Base-by-base conservation (phyloP, 2,113 vertebrate genomes). In the Tenrec ecaudatus region DNA sequence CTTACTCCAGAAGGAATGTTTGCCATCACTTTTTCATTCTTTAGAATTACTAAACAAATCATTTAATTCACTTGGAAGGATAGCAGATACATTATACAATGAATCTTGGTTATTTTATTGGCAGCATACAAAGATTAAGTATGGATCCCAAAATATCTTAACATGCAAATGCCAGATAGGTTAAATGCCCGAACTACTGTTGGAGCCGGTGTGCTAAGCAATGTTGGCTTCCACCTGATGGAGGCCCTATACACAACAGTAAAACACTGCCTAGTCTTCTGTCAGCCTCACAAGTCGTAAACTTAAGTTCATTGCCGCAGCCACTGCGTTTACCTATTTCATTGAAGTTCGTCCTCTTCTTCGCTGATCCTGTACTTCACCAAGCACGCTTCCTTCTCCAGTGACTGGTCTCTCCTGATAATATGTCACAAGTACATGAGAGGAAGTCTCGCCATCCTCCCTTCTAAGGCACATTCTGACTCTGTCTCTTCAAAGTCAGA, bases 111-210 rank as follows among this genome's bases (percentile, higher is more conserved):
- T 62, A 25, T 77, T 47, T 78, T 47, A 86, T 43, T 83, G 29
- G 12, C 22, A 86, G 23, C 38, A 76, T 91, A 75, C 1, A 86
- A 77, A 77, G 47, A 71, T 92, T 88, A 76, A 43, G 19, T 76
- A 88, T 75, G 6, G 88, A 91, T 87, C 87, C 19, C 17, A 78
- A 81, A 75, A 83, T 76, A 71, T 79, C 89, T 40, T 95, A 60
- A 9, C 75, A 23, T 82, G 7, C 4, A 66, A 81, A 3, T 43
- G 14, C 16, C 17, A n/a, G 5, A 29, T 33, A 89, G 27, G 36
- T 82, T 47, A 89, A 88, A 75, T 73, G 47, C 9, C 4, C n/a
- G 73, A 22, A 71, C 69, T 64, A 20, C 17, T 80, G 0, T 58
- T 38, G 57, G 29, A 85, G 9, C 11, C 69, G 79, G 17, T 38